These are phyloP conservation scores for Drosophila rufa DNA, from an alignment of 1,140 invertebrate species.

Conservation along the genomic window DNA sequence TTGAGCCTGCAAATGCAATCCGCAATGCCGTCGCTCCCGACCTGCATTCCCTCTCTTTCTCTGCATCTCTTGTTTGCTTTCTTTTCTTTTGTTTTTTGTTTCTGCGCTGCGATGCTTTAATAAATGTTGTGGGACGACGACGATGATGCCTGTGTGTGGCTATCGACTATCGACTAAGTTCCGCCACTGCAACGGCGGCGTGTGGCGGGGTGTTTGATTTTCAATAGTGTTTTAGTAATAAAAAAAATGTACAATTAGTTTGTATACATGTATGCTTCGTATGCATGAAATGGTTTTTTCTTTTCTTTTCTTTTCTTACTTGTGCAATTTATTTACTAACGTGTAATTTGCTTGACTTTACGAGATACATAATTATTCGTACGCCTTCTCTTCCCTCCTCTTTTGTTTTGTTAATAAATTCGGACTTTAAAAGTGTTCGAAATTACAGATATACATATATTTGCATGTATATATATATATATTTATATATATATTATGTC, in stretches of 20 bases:
- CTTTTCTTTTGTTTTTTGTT: slow-evolving; percentile 11
- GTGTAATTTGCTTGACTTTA: slow-evolving; percentile 42
- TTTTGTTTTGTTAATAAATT: slow-evolving; percentile 62
- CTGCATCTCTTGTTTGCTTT: slow-evolving; percentile 26
- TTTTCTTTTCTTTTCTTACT: slow-evolving; percentile 30
- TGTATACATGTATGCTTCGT: slow-evolving; percentile 51
- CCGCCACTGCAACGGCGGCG: slow-evolving; percentile 2
- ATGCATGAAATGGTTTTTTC: slow-evolving; percentile 38
- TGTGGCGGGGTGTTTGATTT: slow-evolving; percentile 25
- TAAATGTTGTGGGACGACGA: slow-evolving; percentile 25
- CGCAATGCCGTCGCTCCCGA: slow-evolving; percentile 8
- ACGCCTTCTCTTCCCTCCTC: slow-evolving; percentile 14
- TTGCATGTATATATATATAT: neutral
- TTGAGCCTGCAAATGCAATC: slow-evolving; percentile 54
- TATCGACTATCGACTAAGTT: slow-evolving; percentile 19
- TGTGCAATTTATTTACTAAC: slow-evolving; percentile 70
- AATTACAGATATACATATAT: slow-evolving; percentile 71
- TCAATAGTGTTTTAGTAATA: slow-evolving; percentile 56
- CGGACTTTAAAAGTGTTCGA: slow-evolving; percentile 78
- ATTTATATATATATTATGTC: slow-evolving; percentile 58
- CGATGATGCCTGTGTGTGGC: slow-evolving; percentile 1
- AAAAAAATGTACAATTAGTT: slow-evolving; percentile 67
- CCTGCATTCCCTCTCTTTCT: slow-evolving; percentile 24
- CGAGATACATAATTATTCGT: slow-evolving; percentile 32
- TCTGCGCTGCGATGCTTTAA: slow-evolving; percentile 4